phyloP scores from a whole-genome alignment of 2,113 vertebrate species.

The Hemichromis elongatus region DNA sequence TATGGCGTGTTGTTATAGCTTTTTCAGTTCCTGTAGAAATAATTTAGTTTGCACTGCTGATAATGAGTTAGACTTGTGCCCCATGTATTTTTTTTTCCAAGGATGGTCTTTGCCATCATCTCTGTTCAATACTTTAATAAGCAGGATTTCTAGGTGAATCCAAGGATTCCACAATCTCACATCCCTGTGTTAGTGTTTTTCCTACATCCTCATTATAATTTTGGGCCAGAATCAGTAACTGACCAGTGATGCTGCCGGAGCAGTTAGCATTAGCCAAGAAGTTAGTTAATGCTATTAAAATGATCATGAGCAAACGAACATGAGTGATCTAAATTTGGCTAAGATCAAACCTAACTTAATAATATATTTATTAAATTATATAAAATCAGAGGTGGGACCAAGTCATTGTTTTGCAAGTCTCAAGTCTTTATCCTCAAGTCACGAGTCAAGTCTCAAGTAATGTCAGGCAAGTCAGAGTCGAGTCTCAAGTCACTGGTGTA shows the following conservation, averaged over 20 bases:
- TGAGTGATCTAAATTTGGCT: background rate
- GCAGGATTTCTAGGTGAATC: background rate
- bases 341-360: no score
- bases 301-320: background rate
- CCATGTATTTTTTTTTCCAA: background rate
- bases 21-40: background rate
- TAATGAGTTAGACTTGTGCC: background rate
- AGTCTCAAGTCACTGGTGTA: no score
- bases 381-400: no score
- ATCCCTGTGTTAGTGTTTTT: background rate
- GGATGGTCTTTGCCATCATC: background rate
- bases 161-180: background rate
- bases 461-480: no score
- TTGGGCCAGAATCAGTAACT: background rate
- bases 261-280: background rate
- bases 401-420: no score
- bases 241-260: background rate
- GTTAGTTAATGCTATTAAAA: background rate
- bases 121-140: background rate
- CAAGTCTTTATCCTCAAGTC: no score
- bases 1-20: background rate
- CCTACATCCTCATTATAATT: background rate
- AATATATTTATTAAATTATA: background rate
- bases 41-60: background rate
- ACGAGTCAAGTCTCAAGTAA: no score